These are phyloP conservation scores for Tenthredo mesomela DNA, from an alignment of 2,888 invertebrate species.

Conservation along the genomic window DNA sequence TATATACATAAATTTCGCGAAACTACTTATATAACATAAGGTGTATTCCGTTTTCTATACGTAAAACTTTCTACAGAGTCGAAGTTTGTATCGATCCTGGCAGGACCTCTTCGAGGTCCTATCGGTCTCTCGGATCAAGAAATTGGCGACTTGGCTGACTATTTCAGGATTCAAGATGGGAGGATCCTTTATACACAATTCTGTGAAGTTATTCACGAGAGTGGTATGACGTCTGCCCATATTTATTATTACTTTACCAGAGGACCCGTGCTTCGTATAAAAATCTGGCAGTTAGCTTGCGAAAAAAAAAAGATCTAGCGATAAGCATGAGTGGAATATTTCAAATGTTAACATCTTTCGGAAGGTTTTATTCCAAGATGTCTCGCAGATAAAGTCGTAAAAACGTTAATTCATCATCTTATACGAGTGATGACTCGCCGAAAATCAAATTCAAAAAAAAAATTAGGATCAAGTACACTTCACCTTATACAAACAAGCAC, in stretches of 20 bases:
- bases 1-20: not conserved
- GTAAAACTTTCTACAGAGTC: conserved; percentile 79
- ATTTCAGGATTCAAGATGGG: conserved; percentile 90
- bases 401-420: not conserved
- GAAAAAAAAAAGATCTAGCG: not conserved
- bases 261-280: not conserved
- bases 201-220: conserved; percentile 86
- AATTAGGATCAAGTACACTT: not conserved
- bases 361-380: not conserved
- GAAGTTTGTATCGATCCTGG: conserved; percentile 86
- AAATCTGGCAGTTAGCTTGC: not conserved
- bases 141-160: conserved; percentile 87
- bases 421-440: not conserved
- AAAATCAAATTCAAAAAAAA: not conserved
- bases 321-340: not conserved
- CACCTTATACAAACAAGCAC: not conserved
- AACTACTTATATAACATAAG: not conserved
- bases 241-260: not conserved
- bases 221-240: conserved; percentile 78
- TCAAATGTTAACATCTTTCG: not conserved
- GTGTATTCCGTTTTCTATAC: no score
- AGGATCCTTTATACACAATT: conserved; percentile 88
- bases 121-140: conserved; percentile 87
- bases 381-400: not conserved
- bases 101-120: conserved; percentile 83